phyloP scores from a whole-genome alignment of 1,140 invertebrate genomes.

The Notospermus geniculatus region DNA sequence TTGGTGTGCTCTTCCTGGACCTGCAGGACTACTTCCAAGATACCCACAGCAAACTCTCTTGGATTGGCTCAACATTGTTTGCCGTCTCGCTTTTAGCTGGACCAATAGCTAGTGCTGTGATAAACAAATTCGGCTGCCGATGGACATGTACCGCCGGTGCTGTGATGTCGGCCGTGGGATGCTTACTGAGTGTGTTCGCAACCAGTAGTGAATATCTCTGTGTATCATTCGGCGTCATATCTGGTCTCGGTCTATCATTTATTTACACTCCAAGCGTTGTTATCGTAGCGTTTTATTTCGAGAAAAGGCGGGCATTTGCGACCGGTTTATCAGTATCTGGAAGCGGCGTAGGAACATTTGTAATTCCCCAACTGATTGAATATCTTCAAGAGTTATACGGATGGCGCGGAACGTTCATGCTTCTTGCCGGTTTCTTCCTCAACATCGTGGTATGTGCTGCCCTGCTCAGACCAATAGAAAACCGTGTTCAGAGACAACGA shows the following conservation, averaged over 20 bases:
- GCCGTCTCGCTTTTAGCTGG: slow-evolving; percentile 66
- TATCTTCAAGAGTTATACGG: slow-evolving; percentile 46
- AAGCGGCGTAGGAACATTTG: slow-evolving; percentile 52
- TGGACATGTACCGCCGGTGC: slow-evolving; percentile 74
- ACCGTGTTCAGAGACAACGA: slow-evolving; percentile 31
- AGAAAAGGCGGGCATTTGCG: slow-evolving; percentile 83
- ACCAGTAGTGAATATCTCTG: slow-evolving; percentile 64
- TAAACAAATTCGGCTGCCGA: slow-evolving; percentile 79
- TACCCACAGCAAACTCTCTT: slow-evolving; percentile 83
- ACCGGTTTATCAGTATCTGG: slow-evolving; percentile 74
- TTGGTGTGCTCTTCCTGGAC: slow-evolving; percentile 60
- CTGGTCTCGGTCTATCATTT: slow-evolving; percentile 81
- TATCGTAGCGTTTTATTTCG: slow-evolving; percentile 87
- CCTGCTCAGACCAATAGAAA: slow-evolving; percentile 73
- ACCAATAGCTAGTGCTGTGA: slow-evolving; percentile 82
- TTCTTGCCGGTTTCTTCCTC: slow-evolving; percentile 76
- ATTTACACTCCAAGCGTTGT: slow-evolving; percentile 73
- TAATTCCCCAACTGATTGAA: slow-evolving; percentile 48
- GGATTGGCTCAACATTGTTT: slow-evolving; percentile 60
- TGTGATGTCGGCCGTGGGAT: slow-evolving; percentile 71
- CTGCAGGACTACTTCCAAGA: slow-evolving; percentile 81
- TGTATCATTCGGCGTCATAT: slow-evolving; percentile 80
- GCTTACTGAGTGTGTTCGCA: slow-evolving; percentile 71
- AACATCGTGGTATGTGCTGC: slow-evolving; percentile 76
- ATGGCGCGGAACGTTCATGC: slow-evolving; percentile 66